These are phyloP conservation scores for Pycnonotus jocosus DNA, from an alignment of 2,113 vertebrate genomes.

Conservation along the genomic window DNA sequence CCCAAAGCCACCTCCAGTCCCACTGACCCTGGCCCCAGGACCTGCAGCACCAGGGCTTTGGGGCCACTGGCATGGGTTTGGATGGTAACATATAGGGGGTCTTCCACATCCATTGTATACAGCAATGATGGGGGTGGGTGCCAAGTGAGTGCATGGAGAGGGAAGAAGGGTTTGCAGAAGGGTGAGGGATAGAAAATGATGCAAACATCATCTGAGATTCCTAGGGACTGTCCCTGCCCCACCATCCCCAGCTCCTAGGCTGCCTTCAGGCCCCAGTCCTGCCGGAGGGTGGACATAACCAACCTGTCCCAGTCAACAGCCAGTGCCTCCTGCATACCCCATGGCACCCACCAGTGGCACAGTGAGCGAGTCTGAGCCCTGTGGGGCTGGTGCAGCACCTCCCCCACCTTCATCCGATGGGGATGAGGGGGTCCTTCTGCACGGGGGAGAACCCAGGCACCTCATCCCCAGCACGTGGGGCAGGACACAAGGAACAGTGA, in stretches of 20 bases:
- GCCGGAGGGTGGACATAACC: not conserved
- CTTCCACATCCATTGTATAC: not conserved
- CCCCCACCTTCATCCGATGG: rapidly evolving
- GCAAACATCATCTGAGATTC: not conserved
- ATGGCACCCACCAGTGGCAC: rapidly evolving
- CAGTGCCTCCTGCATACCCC: not conserved
- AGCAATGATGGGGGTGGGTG: not conserved
- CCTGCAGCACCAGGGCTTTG: not conserved
- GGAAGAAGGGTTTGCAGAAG: not conserved
- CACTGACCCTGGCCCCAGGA: rapidly evolving
- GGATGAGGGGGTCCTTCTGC: not conserved
- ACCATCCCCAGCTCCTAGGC: not conserved
- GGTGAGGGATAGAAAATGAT: not conserved
- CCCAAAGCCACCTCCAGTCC: not conserved
- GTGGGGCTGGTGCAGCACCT: not conserved
- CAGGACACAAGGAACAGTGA: not conserved
- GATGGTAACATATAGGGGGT: not conserved
- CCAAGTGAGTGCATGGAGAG: not conserved
- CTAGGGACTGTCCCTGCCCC: not conserved
- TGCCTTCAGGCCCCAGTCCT: not conserved
- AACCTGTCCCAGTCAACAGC: not conserved
- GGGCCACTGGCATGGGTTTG: not conserved
- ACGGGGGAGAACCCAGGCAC: not conserved
- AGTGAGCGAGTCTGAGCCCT: rapidly evolving
- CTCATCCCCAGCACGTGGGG: rapidly evolving